These are phyloP conservation scores for Plemyria rubiginata DNA, from an alignment of 2,888 invertebrate genomes.

Conservation along the genomic window DNA sequence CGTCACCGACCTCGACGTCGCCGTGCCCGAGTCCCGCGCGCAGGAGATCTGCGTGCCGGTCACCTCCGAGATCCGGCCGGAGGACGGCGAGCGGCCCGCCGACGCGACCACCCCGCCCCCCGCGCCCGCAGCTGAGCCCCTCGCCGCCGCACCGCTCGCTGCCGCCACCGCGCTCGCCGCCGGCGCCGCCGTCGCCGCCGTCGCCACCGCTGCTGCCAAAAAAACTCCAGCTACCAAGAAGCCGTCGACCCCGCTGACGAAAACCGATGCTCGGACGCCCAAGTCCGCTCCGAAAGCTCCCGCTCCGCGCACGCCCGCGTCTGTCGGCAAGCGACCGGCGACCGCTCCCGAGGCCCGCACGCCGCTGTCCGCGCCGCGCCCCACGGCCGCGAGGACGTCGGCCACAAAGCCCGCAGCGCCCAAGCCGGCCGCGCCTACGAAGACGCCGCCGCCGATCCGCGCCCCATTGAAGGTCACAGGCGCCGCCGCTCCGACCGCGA, in stretches of 20 bases:
- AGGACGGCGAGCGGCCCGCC: constrained; percentile 59
- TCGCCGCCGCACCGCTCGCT: constrained; percentile 55
- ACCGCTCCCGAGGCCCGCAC: constrained; percentile 55
- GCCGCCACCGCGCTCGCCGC: constrained; percentile 57
- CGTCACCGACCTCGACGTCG: constrained; percentile 74
- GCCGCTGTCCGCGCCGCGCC: constrained; percentile 41
- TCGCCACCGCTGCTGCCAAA: constrained; percentile 47
- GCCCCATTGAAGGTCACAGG: constrained; percentile 19
- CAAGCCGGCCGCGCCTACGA: constrained; percentile 35
- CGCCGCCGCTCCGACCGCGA: constrained; percentile 34
- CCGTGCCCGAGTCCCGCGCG: constrained; percentile 71
- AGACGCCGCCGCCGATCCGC: constrained; percentile 37
- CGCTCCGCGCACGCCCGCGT: constrained; percentile 49
- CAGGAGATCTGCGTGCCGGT: constrained; percentile 80
- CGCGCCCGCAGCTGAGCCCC: constrained; percentile 53
- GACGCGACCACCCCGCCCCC: constrained; percentile 50
- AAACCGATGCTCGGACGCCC: constrained; percentile 50
- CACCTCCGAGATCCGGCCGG: constrained; percentile 68
- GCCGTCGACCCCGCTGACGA: constrained; percentile 54
- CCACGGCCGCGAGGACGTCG: constrained; percentile 48
- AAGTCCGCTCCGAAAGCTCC: constrained; percentile 51
- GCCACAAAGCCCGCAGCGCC: constrained; percentile 37
- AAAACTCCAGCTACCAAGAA: constrained; percentile 49
- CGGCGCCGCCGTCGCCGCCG: constrained; percentile 50
- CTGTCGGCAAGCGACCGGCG: constrained; percentile 44